Evolutionary conservation across 2,888 invertebrate genomes (phyloP).

Genomic region (Luffia ferchaultella): DNA sequence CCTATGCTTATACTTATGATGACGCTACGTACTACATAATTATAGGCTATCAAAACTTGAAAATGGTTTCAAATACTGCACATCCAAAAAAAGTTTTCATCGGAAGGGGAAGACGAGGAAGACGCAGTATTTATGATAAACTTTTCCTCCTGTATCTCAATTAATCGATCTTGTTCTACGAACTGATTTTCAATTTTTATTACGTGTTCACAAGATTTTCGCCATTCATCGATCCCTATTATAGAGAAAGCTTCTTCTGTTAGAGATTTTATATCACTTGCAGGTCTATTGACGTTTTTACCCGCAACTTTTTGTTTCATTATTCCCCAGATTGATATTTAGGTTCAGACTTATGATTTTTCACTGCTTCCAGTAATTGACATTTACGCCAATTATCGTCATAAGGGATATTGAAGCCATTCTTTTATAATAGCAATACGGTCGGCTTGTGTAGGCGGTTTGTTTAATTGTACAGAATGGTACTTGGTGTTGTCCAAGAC

Average conservation of each 20-base stretch:
- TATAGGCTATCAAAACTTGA: no score
- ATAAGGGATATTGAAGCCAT: constrained; percentile 7
- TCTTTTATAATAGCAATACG: constrained; percentile 12
- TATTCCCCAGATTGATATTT: constrained; percentile 15
- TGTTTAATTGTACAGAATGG: constrained; percentile 14
- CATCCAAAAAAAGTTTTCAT: no score
- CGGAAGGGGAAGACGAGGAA: no score
- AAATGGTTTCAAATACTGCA: no score
- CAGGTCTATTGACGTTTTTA: constrained; percentile 14
- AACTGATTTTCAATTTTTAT: no score
- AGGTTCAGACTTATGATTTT: constrained; percentile 16
- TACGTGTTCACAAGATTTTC: constrained; percentile 1
- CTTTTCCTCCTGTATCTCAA: no score
- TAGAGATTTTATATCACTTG: constrained; percentile 1
- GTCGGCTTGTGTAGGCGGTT: constrained; percentile 14
- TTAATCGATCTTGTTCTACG: no score
- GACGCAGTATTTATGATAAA: no score
- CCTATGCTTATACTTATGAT: no score
- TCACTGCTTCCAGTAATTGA: constrained; percentile 12
- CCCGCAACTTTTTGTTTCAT: constrained; percentile 16
- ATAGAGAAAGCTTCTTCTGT: constrained; percentile 14
- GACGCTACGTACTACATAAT: no score
- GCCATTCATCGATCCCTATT: neutral
- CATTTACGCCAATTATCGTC: neutral
- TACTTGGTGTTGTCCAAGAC: constrained; percentile 17